Percentiles rank a stretch among this genome's conserved stretches.
Evolutionary conservation across 2,888 invertebrate species (phyloP).

Genomic region (Hemistola chrysoprasaria): DNA sequence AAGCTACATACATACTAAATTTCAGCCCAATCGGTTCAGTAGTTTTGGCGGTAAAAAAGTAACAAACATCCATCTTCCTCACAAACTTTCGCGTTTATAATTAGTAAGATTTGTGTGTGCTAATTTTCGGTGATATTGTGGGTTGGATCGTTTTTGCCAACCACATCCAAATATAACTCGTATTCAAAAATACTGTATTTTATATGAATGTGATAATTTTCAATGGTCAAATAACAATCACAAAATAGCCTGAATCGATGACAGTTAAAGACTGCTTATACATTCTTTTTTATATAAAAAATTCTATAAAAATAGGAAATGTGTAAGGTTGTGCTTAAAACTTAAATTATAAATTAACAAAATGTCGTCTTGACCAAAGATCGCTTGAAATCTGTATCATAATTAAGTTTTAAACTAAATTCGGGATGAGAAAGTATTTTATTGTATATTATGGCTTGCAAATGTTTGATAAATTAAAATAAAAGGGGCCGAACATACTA

Average conservation of each 20-base stretch:
- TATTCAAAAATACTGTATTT: too few species aligned
- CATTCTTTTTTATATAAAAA: conserved; percentile 6
- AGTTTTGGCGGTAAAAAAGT: too few species aligned
- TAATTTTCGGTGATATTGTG: too few species aligned
- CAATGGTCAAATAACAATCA: conserved; percentile 11
- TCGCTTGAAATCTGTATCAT: conserved; percentile 53
- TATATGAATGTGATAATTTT: conserved; percentile 1
- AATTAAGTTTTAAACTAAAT: conserved; percentile 37
- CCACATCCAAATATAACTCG: too few species aligned
- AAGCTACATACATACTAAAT: too few species aligned
- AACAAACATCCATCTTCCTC: too few species aligned
- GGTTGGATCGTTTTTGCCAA: too few species aligned
- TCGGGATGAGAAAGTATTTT: conserved; percentile 5
- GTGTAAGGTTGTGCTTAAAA: conserved; percentile 33
- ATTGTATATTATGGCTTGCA: conserved; percentile 7
- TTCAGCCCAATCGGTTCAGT: too few species aligned
- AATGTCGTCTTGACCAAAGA: conserved; percentile 61
- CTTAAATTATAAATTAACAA: neutral
- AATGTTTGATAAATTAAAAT: neutral
- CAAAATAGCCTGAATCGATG: conserved; percentile 16
- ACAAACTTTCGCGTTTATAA: too few species aligned
- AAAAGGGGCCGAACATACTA: too few species aligned
- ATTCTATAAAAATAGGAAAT: conserved; percentile 17
- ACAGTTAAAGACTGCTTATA: conserved; percentile 30
- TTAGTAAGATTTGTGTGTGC: too few species aligned